Base-by-base conservation (phyloP, 1,140 invertebrate species). In the Bactericera cockerelli region DNA sequence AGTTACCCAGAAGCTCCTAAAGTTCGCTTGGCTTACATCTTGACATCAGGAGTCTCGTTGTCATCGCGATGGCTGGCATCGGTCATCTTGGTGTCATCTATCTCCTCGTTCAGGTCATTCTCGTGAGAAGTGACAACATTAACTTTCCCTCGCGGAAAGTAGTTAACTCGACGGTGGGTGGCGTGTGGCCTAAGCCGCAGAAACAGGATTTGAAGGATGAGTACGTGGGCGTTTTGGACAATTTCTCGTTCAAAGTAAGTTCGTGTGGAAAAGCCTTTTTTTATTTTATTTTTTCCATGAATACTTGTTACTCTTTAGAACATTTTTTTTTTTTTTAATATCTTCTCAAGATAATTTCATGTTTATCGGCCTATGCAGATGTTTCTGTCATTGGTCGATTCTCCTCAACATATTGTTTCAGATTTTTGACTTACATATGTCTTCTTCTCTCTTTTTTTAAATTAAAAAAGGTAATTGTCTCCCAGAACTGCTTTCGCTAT, bases 181-280 rank as follows among this genome's bases (percentile, higher is more conserved):
- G 19, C 6, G 22, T 49, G 6, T 49, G 42, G 42, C 42, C 42
- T 10, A 49, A 49, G 19, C 42, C 42, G 3, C 42, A 49, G 22
- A 49, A 49, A 49, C n/a, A 19, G 8, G n/a, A 6, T n/a, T 8
- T 49, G n/a, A 16, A 19, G 19, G 22, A 49, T 8, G 42, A 49
- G 19, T 49, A 49, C 22, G 42, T 49, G 6, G 42, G 42, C 3
- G 22, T 49, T 49, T 16, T 49, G 8, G 42, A 49, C 8, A 6
- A 6, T 49, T 49, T 49, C 22, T 16, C 8, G n/a, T 49, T 49
- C 42, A 49, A 49, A 49, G 42, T 49, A 49, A 49, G 42, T 49
- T 22, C 4, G 13, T 31, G n/a, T n/a, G n/a, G n/a, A n/a, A n/a
- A n/a, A n/a, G n/a, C n/a, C n/a, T n/a, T n/a, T n/a, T n/a, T n/a